Evolutionary conservation across 2,113 vertebrate genomes (phyloP), one percentile per base, ranked within the genome.

Genomic region (Myotis lucifugus): DNA sequence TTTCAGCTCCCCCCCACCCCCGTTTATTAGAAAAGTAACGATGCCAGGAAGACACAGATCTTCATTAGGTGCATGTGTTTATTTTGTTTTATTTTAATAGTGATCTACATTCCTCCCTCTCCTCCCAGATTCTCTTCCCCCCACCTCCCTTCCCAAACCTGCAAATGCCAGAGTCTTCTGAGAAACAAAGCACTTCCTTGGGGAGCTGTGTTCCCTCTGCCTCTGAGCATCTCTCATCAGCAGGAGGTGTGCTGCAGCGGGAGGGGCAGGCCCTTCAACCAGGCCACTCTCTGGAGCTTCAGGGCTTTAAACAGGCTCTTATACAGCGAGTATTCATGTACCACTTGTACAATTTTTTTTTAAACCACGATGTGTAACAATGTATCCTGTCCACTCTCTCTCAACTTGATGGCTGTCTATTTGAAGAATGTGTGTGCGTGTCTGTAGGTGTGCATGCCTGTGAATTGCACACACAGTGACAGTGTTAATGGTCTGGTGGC

Each of bases 141-240:
- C 29, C 0, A 0, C n/a, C 40, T 52, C 89, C 27, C 82, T 76
- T 11, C 70, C 74, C 29, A 34, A 88, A 84, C n/a, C 37, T 74
- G 76, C 90, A 87, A 83, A 69, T 21, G 25, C 46, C 79, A 86
- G 32, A 73, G 34, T 64, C 90, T 77, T 85, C 87, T 86, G 88
- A 94, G 73, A 85, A 93, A 82, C 46, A 86, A 93, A 86, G 48
- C 17, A 23, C 46, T 66, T 73, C 81, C 88, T 88, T 48, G 2
- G 8, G 72, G 82, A 88, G 67, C 85, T 37, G 42, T 1, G 5
- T 3, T n/a, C 50, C 37, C 72, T 54, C 29, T 54, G 23, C 7
- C 72, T 54, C 29, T 48, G 23, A 3, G 0, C 52, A 2, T 56
- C 67, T 46, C 42, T n/a, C n/a, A 17, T 27, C 6, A 13, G 66